Percentiles rank a stretch among this genome's conserved stretches.
Conservation (phyloP, 2,888 invertebrate species). For the Phyto melanocephala region DNA sequence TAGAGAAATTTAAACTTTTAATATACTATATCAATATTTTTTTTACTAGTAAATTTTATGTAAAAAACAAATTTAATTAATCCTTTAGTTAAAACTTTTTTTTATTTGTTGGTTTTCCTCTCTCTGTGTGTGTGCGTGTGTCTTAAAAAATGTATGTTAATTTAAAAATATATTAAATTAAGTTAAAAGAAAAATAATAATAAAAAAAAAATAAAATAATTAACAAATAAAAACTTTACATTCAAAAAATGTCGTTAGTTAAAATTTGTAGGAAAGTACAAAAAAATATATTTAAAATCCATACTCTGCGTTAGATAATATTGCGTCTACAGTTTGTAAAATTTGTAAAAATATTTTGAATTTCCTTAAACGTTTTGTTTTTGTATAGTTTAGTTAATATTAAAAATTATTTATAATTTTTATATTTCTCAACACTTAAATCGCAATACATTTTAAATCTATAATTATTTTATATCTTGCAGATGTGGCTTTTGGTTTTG, state of each 20-base stretch:
- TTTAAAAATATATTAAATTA: conserved; percentile 3
- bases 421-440: conserved; percentile 14
- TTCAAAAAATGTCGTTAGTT: neutral
- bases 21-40: too few species aligned
- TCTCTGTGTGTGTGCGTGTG: conserved; percentile 30
- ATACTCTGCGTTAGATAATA: too few species aligned
- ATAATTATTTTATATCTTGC: conserved; percentile 73
- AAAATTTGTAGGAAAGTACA: neutral
- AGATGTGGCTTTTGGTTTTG: conserved; percentile 79
- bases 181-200: neutral
- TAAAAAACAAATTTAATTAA: too few species aligned
- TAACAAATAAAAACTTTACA: too few species aligned
- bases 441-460: conserved; percentile 26
- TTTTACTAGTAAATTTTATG: conserved; percentile 39
- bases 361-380: neutral
- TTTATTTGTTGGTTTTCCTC: neutral
- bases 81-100: too few species aligned
- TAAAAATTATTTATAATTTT: neutral
- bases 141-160: neutral
- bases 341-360: neutral
- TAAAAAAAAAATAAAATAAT: too few species aligned
- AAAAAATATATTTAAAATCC: too few species aligned
- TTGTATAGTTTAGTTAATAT: neutral
- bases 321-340: too few species aligned
- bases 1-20: too few species aligned